Conservation (phyloP, 2,888 invertebrate genomes). For the Caenorhabditis afra region DNA sequence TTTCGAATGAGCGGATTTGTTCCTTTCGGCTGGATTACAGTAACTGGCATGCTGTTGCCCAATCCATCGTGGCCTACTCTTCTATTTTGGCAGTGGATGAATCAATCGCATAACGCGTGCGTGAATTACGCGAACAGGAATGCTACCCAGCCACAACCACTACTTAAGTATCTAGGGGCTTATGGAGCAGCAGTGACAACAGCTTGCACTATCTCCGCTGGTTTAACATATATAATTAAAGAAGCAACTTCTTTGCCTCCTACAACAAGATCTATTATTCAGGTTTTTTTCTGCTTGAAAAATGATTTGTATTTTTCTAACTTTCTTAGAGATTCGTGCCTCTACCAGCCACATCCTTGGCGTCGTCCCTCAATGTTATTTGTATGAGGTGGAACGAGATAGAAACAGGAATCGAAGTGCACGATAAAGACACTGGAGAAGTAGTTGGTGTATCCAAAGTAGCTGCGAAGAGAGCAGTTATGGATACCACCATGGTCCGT, state of each 20-base stretch:
- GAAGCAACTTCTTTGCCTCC: slow-evolving; percentile 68
- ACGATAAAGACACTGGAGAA: slow-evolving; percentile 80
- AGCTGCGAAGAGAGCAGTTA: slow-evolving; percentile 81
- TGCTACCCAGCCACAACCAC: slow-evolving; percentile 82
- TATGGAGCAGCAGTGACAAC: slow-evolving; percentile 82
- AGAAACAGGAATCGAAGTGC: slow-evolving; percentile 81
- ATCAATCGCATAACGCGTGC: slow-evolving; percentile 83
- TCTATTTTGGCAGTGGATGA: slow-evolving; percentile 83
- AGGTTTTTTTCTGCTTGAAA: no score
- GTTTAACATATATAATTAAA: slow-evolving; percentile 70
- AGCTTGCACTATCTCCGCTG: slow-evolving; percentile 77
- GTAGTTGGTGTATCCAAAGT: slow-evolving; percentile 82
- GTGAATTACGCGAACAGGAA: slow-evolving; percentile 83
- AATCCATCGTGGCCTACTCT: slow-evolving; percentile 81
- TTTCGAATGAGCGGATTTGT: slow-evolving; percentile 83
- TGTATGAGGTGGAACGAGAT: slow-evolving; percentile 82
- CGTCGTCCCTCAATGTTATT: slow-evolving; percentile 81
- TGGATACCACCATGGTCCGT: slow-evolving; percentile 76
- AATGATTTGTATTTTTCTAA: no score
- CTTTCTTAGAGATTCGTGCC: slow-evolving; percentile 74
- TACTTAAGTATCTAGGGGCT: slow-evolving; percentile 81
- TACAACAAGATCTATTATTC: slow-evolving; percentile 81
- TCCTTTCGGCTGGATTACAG: slow-evolving; percentile 82
- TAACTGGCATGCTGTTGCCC: slow-evolving; percentile 82
- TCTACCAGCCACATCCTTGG: slow-evolving; percentile 75